Conservation (phyloP, 2,888 invertebrate species). For the Andrena dorsata region DNA sequence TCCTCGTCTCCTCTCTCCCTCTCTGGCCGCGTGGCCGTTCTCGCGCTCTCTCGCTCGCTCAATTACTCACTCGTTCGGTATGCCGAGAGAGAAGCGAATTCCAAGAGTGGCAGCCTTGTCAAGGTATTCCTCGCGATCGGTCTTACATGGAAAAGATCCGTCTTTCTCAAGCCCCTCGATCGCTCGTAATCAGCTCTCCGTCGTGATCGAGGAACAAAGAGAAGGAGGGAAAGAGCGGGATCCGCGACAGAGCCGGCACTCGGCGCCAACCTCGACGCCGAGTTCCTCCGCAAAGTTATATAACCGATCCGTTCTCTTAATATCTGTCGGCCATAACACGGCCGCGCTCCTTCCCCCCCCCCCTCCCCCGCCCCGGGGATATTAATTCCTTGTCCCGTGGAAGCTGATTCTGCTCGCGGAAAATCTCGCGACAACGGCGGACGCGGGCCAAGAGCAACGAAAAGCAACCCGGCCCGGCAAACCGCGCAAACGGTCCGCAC, state of each 20-base stretch:
- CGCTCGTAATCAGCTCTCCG: slow-evolving; percentile 13
- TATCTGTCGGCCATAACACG: slow-evolving; percentile 2
- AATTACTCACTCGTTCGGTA: slow-evolving; percentile 52
- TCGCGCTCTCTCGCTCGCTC: slow-evolving; percentile 33
- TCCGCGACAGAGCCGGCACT: neutral
- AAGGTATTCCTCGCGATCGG: slow-evolving; percentile 68
- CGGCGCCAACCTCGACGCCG: slow-evolving; percentile 5
- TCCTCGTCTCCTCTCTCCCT: neutral
- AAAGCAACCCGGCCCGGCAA: neutral
- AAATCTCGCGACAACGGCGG: neutral
- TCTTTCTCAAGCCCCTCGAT: slow-evolving; percentile 32
- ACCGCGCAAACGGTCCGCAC: neutral
- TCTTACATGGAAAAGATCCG: slow-evolving; percentile 55
- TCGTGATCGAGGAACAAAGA: neutral
- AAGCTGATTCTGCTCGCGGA: neutral
- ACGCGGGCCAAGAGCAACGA: neutral
- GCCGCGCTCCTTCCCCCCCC: neutral
- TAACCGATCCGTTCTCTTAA: slow-evolving; percentile 19
- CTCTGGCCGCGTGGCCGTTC: neutral
- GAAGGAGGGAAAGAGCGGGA: neutral
- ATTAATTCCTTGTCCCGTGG: neutral
- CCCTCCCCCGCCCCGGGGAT: no score
- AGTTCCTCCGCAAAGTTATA: neutral
- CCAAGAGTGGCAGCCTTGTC: slow-evolving; percentile 75
- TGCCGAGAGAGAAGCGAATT: slow-evolving; percentile 69